Evolutionary conservation across 1,140 invertebrate species (phyloP), one percentile per base, ranked within the genome.

Genomic region (Drosophila oshimai): DNA sequence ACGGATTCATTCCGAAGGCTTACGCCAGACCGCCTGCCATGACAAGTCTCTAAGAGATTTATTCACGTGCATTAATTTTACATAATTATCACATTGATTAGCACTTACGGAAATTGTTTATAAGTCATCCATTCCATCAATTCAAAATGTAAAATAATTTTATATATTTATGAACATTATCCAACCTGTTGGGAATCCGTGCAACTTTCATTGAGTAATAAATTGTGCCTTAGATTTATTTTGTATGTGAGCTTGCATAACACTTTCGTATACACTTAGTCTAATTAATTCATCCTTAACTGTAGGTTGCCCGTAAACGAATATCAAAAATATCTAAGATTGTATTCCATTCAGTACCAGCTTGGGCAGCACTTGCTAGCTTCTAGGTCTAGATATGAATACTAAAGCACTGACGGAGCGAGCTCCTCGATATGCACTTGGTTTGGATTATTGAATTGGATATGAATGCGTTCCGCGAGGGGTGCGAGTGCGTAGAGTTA

Each of bases 1-100:
- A 98, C 89, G 98, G 98, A 9, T 98, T 98, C 91, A 98, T 99
- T 78, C 98, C 98, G 7, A 98, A 97, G 91, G 96, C 97, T 0
- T 98, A 98, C 90, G 97, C 97, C 0, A 93, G 96, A n/a, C 96
- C 96, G 6, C 97, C 97, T 1, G 97, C 96, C 39, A 98, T 97
- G 94, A 98, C 97, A 7, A 95, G 95, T 83, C 93, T 97, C 6
- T 90, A 15, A 54, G 24, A 36, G 2, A 20, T 28, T 6, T 9
- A 6, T 15, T 12, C 37, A 15, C 6, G 17, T 39, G 20, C n/a
- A 42, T 42, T 26, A 26, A 4, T 7, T 6, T n/a, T n/a, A n/a
- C n/a, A 26, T 33, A 55, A 33, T 33, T 31, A 31, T 31, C 29
- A 22, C 20, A 15, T 33, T 31, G 6, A 26, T 47, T 54, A 22